Evolutionary conservation across 2,113 vertebrate genomes (phyloP).

Genomic region (Choloepus hoffmanni): DNA sequence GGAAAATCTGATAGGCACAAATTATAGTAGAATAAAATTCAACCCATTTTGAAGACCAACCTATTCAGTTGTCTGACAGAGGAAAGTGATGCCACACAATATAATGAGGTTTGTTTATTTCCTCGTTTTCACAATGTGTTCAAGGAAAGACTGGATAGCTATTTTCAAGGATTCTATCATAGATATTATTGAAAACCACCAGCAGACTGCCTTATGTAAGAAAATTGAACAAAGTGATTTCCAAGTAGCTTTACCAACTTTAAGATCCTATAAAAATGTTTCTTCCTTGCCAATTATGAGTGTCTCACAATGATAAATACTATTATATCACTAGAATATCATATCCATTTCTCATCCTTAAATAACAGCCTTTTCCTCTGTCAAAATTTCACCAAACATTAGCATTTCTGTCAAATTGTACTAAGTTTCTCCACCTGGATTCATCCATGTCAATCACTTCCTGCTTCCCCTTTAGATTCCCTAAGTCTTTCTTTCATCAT

Average conservation of each 20-base stretch:
- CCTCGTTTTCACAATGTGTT: neutral
- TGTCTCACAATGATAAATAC: neutral
- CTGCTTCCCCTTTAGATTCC: neutral
- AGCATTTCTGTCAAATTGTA: neutral
- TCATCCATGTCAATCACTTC: neutral
- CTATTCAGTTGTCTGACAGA: neutral
- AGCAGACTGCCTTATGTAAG: neutral
- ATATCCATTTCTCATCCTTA: neutral
- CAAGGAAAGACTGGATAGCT: neutral
- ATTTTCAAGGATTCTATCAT: conserved; percentile 22
- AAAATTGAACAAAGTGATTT: conserved; percentile 40
- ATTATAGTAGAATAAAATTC: neutral
- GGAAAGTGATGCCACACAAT: neutral
- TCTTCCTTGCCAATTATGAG: neutral
- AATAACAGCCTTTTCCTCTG: neutral
- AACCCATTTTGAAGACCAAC: neutral
- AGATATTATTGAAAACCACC: neutral
- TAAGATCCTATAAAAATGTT: neutral
- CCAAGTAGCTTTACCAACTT: neutral
- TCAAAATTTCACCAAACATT: neutral
- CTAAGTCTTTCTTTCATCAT: neutral
- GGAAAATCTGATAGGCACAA: neutral
- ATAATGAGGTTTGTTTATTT: neutral
- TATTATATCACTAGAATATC: neutral
- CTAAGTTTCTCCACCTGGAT: neutral